A percentile compares a stretch with the other conserved stretches of the same genome.
These are phyloP conservation scores for Theocolax elegans DNA, from an alignment of 1,140 invertebrate species.

Conservation along the genomic window DNA sequence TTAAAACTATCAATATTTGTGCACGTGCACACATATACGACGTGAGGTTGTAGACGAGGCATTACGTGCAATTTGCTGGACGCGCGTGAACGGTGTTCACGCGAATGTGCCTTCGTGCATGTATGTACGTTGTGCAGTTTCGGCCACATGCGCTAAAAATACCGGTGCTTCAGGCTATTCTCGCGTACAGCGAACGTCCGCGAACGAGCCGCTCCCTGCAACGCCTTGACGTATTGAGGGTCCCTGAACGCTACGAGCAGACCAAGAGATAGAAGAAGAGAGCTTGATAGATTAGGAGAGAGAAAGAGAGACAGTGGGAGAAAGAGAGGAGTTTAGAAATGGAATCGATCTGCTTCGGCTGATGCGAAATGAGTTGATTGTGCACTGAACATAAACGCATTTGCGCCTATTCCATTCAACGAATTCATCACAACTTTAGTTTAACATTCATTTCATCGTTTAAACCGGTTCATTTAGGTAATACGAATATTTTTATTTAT, in stretches of 20 bases:
- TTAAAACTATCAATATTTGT: too few species aligned
- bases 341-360: neutral
- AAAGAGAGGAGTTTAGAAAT: neutral
- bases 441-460: too few species aligned
- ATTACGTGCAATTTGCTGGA: constrained; percentile 4
- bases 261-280: neutral
- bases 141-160: constrained; percentile 40
- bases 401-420: too few species aligned
- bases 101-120: neutral
- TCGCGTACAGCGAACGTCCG: neutral
- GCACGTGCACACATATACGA: too few species aligned
- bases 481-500: too few species aligned
- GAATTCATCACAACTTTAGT: too few species aligned
- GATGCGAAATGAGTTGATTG: neutral
- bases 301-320: neutral
- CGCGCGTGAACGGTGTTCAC: neutral
- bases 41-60: neutral
- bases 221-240: constrained; percentile 38
- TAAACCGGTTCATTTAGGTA: too few species aligned
- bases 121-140: neutral
- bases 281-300: neutral
- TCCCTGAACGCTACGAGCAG: neutral
- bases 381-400: neutral
- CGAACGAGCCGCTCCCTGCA: too few species aligned
- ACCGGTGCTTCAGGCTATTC: constrained; percentile 20